Percentiles rank a stretch among this genome's conserved stretches.
Evolutionary conservation across 2,797 vertebrate species (phyloP).

Genomic region (Atherinosoma microstoma): DNA sequence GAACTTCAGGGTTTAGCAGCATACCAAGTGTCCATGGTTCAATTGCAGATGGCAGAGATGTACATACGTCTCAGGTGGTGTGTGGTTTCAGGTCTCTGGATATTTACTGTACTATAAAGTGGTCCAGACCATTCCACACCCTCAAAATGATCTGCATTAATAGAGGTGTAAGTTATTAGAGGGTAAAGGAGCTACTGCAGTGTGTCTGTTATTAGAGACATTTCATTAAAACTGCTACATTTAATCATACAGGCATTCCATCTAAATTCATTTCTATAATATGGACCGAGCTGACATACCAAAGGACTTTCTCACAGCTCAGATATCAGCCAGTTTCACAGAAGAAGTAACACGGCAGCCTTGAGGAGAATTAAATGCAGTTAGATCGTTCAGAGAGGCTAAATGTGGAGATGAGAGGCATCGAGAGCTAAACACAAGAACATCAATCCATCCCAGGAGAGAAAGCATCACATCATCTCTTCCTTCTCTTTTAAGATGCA

Average conservation of each 20-base stretch:
- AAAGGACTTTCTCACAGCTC: not conserved
- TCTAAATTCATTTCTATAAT: not conserved
- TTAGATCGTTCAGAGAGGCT: conserved; percentile 17
- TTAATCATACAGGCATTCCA: not conserved
- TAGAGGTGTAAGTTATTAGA: too few species aligned
- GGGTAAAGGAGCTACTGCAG: too few species aligned
- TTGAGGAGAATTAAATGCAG: conserved; percentile 3
- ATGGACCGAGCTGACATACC: not conserved
- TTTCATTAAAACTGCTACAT: not conserved
- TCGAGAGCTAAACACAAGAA: conserved; percentile 5
- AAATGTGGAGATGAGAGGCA: conserved; percentile 35
- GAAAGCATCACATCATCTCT: not conserved
- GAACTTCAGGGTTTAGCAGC: too few species aligned
- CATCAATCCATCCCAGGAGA: conserved; percentile 4
- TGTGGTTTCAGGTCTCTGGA: too few species aligned
- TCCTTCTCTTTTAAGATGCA: not conserved
- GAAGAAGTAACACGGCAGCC: too few species aligned
- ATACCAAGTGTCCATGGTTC: too few species aligned
- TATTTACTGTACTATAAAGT: too few species aligned
- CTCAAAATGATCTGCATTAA: too few species aligned
- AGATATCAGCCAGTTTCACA: not conserved
- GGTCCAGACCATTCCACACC: too few species aligned
- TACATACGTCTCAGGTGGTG: too few species aligned
- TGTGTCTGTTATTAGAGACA: too few species aligned
- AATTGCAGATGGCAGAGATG: too few species aligned